These are phyloP conservation scores for Sparus aurata DNA, from an alignment of 2,797 vertebrate genomes.

Conservation along the genomic window DNA sequence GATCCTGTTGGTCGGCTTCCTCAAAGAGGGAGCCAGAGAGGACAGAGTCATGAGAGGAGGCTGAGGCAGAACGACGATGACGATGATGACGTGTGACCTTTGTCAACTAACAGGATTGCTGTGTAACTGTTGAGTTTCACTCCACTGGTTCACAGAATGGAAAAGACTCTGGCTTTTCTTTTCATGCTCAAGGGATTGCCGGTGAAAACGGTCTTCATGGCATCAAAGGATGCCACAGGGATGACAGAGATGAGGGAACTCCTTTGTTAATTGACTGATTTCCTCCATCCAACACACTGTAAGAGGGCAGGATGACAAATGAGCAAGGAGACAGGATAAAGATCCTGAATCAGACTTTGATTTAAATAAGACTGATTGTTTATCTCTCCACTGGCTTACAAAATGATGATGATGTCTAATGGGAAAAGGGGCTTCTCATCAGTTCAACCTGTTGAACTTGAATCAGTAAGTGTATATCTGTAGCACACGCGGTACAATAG, in stretches of 20 bases:
- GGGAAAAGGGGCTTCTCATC: slow-evolving; percentile 52
- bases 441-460: slow-evolving; percentile 63
- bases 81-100: slow-evolving; percentile 78
- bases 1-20: slow-evolving; percentile 73
- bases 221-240: slow-evolving; percentile 1
- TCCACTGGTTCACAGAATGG: slow-evolving; percentile 33
- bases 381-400: slow-evolving; percentile 32
- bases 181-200: slow-evolving; percentile 33
- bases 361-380: slow-evolving; percentile 22
- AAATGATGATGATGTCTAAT: slow-evolving; percentile 33
- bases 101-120: slow-evolving; percentile 35
- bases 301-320: slow-evolving; percentile 32
- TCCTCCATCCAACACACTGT: slow-evolving; percentile 19
- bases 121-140: slow-evolving; percentile 45
- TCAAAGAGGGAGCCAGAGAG: slow-evolving; percentile 75
- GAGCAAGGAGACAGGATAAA: slow-evolving; percentile 19
- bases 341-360: slow-evolving; percentile 33
- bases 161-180: slow-evolving; percentile 26
- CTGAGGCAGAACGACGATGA: slow-evolving; percentile 72
- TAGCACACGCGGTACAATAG: slow-evolving; percentile 52
- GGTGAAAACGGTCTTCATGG: slow-evolving; percentile 12
- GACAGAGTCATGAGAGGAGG: slow-evolving; percentile 69
- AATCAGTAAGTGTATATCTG: slow-evolving; percentile 57
- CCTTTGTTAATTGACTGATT: slow-evolving; percentile 7
- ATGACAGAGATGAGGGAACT: slow-evolving; percentile 22